Evolutionary conservation across 2,888 invertebrate genomes (phyloP), one percentile per base, ranked within the genome.

Genomic region (Orgyia antiqua): DNA sequence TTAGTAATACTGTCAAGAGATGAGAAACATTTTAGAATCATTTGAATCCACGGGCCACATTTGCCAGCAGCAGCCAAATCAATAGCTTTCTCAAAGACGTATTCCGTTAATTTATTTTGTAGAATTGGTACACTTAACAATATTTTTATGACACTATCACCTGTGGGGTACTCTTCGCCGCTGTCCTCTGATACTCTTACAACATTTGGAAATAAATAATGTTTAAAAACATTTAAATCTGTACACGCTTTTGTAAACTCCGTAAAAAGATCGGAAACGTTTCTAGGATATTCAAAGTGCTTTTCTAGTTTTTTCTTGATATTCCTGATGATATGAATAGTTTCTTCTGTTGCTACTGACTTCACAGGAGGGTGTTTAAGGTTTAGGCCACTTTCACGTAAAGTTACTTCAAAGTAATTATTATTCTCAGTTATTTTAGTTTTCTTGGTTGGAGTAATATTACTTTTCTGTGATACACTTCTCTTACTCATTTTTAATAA

Each of bases 21-120:
- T 11, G 91, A 89, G 36, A 94, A 82, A 40, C 92, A 90, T 45
- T 90, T 90, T 12, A 94, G 55, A 45, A 93, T 82, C 57, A 90
- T 73, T 29, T 89, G 87, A 20, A 93, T 80, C 80, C 77, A 75
- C 53, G 87, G 73, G 58, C 87, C 63, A 44, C 75, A 80, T 75
- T 68, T 70, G 29, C 78, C 84, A 36, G 88, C 87, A 13, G 83
- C 73, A 1, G 89, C 87, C 35, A 87, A 70, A 46, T 88, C 87
- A 23, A 89, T 88, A 13, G 91, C 88, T 69, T 89, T 89, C 38
- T 89, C 88, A 40, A 92, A 73, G 10, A 93, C 65, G 35, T 88
- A 87, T 28, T 90, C 88, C 5, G 89, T 77, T 2, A 92, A 64
- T 40, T 88, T 87, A 27, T 83, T 79, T 57, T 92, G 92, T 13